Percentiles rank a stretch among this genome's conserved stretches.
Evolutionary conservation across 2,888 invertebrate species (phyloP).

Genomic region (Malachius bipustulatus): DNA sequence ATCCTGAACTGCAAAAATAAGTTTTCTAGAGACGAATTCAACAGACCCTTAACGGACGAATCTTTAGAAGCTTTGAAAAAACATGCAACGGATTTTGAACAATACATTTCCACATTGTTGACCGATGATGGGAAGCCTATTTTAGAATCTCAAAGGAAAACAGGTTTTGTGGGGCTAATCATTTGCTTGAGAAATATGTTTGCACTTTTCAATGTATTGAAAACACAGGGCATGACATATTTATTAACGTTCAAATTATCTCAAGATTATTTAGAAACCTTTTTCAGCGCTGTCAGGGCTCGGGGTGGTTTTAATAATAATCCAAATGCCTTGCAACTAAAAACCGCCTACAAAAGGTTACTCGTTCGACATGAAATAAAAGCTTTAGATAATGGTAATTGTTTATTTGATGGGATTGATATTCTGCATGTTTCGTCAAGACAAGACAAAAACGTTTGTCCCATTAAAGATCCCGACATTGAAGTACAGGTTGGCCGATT

Average conservation of each 20-base stretch:
- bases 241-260: conserved; percentile 14
- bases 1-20: too few species aligned
- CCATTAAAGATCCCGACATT: neutral
- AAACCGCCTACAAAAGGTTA: conserved; percentile 14
- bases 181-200: conserved; percentile 9
- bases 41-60: too few species aligned
- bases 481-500: neutral
- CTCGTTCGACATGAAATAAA: conserved; percentile 13
- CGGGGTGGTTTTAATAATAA: conserved; percentile 17
- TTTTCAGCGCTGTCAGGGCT: conserved; percentile 16
- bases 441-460: neutral
- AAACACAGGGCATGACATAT: conserved; percentile 5
- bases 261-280: conserved; percentile 18
- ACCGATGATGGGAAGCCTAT: conserved; percentile 4
- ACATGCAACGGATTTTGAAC: conserved; percentile 4
- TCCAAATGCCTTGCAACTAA: conserved; percentile 17
- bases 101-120: conserved; percentile 5
- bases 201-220: conserved; percentile 2
- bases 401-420: conserved; percentile 8
- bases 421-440: conserved; percentile 9
- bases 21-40: too few species aligned
- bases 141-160: conserved; percentile 5
- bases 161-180: conserved; percentile 8
- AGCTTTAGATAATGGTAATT: conserved; percentile 8
- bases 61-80: conserved; percentile 5